Conservation (phyloP, 1,140 invertebrate genomes). For the Trachelipus rathkii region DNA sequence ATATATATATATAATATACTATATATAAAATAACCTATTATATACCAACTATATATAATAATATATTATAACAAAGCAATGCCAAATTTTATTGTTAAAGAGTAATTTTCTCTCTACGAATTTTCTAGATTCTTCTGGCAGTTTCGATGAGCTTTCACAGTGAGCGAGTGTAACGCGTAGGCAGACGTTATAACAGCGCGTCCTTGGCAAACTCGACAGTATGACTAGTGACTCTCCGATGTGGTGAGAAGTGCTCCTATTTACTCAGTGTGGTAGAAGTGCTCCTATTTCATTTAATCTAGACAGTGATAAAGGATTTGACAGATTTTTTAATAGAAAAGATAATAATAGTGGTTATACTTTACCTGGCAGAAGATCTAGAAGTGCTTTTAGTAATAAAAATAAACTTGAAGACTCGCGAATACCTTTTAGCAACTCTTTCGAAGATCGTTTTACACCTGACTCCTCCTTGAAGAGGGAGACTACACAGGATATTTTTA, state of each 20-base stretch:
- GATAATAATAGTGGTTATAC: background rate
- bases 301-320: background rate
- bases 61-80: too few species aligned
- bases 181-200: background rate
- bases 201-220: background rate
- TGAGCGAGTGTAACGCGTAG: background rate
- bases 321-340: background rate
- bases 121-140: background rate
- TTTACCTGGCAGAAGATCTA: background rate
- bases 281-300: background rate
- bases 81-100: too few species aligned
- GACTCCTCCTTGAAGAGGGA: background rate
- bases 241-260: background rate
- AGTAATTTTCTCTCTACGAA: background rate
- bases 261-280: background rate
- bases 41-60: too few species aligned
- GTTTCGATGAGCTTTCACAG: background rate
- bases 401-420: background rate
- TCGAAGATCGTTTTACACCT: background rate
- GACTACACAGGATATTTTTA: background rate
- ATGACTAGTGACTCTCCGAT: background rate
- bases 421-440: background rate
- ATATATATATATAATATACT: too few species aligned
- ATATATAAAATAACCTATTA: too few species aligned
- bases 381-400: background rate